Evolutionary conservation across 2,797 vertebrate species (phyloP).

Genomic region (Takifugu ocellatus): DNA sequence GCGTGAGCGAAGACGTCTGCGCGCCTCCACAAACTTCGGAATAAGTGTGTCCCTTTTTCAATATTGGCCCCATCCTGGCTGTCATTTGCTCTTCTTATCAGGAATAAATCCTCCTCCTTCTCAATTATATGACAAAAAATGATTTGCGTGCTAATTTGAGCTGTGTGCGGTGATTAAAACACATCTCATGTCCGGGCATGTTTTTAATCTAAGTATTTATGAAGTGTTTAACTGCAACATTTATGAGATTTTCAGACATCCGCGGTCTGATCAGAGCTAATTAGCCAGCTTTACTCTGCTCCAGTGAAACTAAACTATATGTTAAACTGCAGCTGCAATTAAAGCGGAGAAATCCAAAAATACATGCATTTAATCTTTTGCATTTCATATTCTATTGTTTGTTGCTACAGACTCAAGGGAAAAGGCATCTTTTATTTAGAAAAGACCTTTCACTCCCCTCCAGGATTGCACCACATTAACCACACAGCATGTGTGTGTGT

Average conservation of each 20-base stretch:
- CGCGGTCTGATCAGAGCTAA: constrained; percentile 21
- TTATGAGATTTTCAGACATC: not conserved
- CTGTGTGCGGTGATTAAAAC: no score
- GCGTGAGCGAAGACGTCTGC: no score
- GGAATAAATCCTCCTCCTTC: not conserved
- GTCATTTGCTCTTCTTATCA: not conserved
- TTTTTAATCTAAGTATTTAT: constrained; percentile 3
- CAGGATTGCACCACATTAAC: constrained; percentile 10
- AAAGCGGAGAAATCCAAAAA: not conserved
- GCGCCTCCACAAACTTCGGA: constrained; percentile 18
- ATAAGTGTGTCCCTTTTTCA: constrained; percentile 13
- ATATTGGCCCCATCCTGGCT: not conserved
- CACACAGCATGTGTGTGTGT: constrained; percentile 1
- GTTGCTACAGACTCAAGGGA: no score
- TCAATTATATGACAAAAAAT: not conserved
- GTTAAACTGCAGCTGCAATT: not conserved
- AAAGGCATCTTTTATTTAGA: not conserved
- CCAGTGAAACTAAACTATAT: constrained; percentile 14
- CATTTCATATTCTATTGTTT: no score
- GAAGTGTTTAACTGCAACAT: constrained; percentile 7
- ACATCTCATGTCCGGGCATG: not conserved
- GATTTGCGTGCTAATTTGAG: not conserved
- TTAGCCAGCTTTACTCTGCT: constrained; percentile 6
- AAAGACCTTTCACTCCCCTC: not conserved
- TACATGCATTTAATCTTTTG: not conserved